Percentiles rank a stretch among this genome's conserved stretches.
Conservation (phyloP, 1,140 invertebrate species). For the Bombus pyrosoma region DNA sequence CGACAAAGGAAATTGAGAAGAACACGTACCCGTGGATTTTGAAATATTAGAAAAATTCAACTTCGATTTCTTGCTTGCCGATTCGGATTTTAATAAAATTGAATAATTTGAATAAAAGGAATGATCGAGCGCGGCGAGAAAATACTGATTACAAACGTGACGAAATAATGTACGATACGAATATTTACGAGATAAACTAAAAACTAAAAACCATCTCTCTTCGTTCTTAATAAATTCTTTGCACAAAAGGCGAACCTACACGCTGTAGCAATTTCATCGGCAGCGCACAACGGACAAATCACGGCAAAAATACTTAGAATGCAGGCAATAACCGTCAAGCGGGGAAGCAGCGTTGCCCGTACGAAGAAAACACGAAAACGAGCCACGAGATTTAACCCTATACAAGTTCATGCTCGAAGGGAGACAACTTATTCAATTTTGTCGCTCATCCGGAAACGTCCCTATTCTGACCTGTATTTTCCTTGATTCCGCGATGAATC, state of each 20-base stretch:
- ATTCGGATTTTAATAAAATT: background rate
- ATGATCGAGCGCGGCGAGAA: fast-evolving
- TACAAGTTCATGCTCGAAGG: background rate
- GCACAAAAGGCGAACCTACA: too few relatives aligned
- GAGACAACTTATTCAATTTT: background rate
- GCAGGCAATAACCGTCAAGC: too few relatives aligned
- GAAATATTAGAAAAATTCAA: background rate
- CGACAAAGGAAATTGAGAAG: background rate
- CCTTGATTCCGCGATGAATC: slow-evolving; percentile 15
- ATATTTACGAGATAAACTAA: too few relatives aligned
- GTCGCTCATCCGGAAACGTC: background rate
- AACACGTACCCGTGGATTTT: background rate
- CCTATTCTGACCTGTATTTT: background rate
- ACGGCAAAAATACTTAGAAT: too few relatives aligned
- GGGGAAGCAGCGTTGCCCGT: too few relatives aligned
- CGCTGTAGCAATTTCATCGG: too few relatives aligned
- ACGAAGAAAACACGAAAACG: background rate
- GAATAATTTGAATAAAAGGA: too few relatives aligned
- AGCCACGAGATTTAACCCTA: background rate
- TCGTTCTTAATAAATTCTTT: too few relatives aligned
- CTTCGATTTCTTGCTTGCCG: background rate
- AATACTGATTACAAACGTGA: too few relatives aligned
- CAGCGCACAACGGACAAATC: too few relatives aligned
- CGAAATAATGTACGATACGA: too few relatives aligned
- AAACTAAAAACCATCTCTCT: too few relatives aligned